These are phyloP conservation scores for Melitaea cinxia DNA, from an alignment of 1,140 invertebrate genomes.

Conservation along the genomic window DNA sequence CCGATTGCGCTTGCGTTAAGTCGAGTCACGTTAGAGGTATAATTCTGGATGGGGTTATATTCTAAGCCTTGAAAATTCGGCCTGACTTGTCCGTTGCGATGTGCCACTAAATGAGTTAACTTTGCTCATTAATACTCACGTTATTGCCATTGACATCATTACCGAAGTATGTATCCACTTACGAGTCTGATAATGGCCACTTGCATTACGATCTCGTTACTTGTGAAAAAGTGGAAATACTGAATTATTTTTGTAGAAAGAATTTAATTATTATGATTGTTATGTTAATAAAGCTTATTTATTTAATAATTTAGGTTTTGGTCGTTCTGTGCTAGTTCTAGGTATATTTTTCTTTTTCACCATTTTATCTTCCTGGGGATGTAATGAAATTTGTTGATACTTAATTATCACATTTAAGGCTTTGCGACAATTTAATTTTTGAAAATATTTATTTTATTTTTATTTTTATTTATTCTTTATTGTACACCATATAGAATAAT, in stretches of 20 bases:
- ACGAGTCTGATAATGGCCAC: slow-evolving; percentile 24
- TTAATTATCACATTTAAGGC: too few relatives aligned
- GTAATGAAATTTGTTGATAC: too few relatives aligned
- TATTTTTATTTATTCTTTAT: too few relatives aligned
- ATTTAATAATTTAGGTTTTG: too few relatives aligned
- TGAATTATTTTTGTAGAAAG: not conserved
- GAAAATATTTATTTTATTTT: too few relatives aligned
- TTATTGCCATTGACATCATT: slow-evolving; percentile 69
- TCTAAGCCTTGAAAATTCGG: slow-evolving; percentile 39
- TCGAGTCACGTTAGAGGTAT: slow-evolving; percentile 57
- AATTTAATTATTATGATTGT: not conserved
- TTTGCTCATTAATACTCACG: slow-evolving; percentile 73
- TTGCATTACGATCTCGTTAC: slow-evolving; percentile 23
- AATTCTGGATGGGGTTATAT: slow-evolving; percentile 39
- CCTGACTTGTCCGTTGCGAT: slow-evolving; percentile 45
- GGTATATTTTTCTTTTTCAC: too few relatives aligned
- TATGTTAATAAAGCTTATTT: not conserved
- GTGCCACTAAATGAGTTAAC: slow-evolving; percentile 67
- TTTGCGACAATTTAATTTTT: too few relatives aligned
- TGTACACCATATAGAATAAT: too few relatives aligned
- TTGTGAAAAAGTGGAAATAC: not conserved
- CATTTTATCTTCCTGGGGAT: too few relatives aligned
- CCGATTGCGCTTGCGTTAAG: slow-evolving; percentile 5
- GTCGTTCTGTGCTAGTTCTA: too few relatives aligned
- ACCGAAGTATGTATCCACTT: slow-evolving; percentile 48